A percentile compares a stretch with the other conserved stretches of the same genome.
These are phyloP conservation scores for Momotus momota DNA, from an alignment of 2,797 vertebrate species.

Conservation along the genomic window DNA sequence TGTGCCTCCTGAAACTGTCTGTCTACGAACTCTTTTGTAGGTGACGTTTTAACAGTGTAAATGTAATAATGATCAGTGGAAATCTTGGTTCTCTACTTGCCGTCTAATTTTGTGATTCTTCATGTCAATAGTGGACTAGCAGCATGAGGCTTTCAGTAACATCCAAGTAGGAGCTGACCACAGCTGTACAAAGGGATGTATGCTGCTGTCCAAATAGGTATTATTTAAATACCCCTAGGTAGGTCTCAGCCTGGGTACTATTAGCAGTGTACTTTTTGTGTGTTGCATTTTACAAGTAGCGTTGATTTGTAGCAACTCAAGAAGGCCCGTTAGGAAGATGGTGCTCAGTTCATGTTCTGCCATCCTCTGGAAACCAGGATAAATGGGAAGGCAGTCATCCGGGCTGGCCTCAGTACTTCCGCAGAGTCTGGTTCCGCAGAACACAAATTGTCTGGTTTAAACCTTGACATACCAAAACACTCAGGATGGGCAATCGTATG, in stretches of 20 bases:
- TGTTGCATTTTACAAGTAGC: background rate
- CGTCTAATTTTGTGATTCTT: background rate
- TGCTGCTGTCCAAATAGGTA: fast-evolving
- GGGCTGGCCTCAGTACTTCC: background rate
- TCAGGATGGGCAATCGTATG: background rate
- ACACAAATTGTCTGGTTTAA: background rate
- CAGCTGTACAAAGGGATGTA: background rate
- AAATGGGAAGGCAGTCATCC: background rate
- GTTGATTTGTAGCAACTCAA: background rate
- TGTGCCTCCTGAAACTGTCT: background rate
- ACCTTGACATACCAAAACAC: background rate
- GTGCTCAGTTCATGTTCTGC: background rate
- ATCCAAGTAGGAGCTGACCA: background rate
- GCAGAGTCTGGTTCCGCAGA: background rate
- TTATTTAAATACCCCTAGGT: background rate
- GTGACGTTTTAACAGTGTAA: background rate
- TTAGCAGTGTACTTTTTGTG: background rate
- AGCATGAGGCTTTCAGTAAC: background rate
- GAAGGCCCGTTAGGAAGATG: background rate
- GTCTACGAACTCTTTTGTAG: background rate
- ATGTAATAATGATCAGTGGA: background rate
- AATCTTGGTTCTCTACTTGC: background rate
- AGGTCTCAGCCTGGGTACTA: background rate
- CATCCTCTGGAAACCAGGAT: background rate
- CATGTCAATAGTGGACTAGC: background rate